A percentile compares a stretch with the other conserved stretches of the same genome.
phyloP scores from a whole-genome alignment of 2,888 invertebrate genomes.

The Lithophane semibrunnea region DNA sequence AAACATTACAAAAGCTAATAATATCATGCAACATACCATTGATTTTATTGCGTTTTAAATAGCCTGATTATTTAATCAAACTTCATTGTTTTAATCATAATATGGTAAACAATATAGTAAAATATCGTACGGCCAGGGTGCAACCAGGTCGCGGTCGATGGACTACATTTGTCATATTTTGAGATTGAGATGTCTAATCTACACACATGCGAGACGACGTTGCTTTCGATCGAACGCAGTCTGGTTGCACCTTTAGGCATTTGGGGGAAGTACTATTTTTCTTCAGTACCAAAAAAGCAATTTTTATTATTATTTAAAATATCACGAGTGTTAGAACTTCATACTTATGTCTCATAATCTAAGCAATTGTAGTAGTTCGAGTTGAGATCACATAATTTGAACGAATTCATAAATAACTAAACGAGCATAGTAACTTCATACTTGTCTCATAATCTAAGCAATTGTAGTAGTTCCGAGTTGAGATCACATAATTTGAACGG shows the following conservation, averaged over 20 bases:
- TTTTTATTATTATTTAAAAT: neutral
- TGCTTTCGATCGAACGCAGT: neutral
- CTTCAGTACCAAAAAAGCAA: neutral
- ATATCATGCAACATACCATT: neutral
- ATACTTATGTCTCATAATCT: neutral
- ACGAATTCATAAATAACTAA: constrained; percentile 18
- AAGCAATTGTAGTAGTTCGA: neutral
- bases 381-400: constrained; percentile 37
- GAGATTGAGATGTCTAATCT: too few species aligned
- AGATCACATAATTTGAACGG: constrained; percentile 44
- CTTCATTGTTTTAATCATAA: neutral
- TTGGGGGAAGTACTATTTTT: neutral
- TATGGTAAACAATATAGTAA: neutral
- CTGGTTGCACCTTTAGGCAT: neutral
- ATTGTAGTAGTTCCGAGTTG: neutral
- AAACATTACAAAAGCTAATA: constrained; percentile 9
- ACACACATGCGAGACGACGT: too few species aligned
- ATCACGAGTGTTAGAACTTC: neutral
- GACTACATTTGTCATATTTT: neutral
- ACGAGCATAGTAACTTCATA: neutral
- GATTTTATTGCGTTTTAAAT: neutral
- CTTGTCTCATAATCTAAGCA: constrained; percentile 3
- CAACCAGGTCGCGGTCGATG: neutral
- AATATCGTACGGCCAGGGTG: neutral
- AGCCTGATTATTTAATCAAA: neutral